Conservation (phyloP, 2,888 invertebrate genomes). For the Cryptus viduatorius region DNA sequence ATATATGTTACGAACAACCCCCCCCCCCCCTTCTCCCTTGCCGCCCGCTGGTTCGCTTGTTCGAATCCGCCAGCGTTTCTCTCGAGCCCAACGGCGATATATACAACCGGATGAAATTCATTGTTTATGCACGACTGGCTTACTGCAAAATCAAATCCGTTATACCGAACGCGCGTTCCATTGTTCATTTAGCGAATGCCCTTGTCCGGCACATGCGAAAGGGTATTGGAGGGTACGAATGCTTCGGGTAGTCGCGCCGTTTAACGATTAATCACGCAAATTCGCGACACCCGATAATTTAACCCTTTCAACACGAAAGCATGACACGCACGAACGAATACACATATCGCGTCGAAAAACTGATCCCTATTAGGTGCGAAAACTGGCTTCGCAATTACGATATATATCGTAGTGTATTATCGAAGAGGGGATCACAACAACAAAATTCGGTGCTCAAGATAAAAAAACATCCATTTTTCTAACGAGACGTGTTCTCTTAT, state of each 20-base stretch:
- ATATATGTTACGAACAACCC: too few species aligned
- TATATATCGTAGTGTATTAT: too few species aligned
- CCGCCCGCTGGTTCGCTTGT: not conserved
- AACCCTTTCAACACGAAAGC: conserved; percentile 15
- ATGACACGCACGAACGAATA: conserved; percentile 2
- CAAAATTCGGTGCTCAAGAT: too few species aligned
- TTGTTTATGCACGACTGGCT: conserved; percentile 48
- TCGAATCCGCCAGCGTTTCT: conserved; percentile 7
- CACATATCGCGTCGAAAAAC: conserved; percentile 22
- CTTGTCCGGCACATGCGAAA: conserved; percentile 47
- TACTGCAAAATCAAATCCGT: conserved; percentile 47
- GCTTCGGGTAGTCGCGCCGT: not conserved
- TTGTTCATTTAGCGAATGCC: conserved; percentile 65
- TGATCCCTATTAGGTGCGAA: not conserved
- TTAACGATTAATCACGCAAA: conserved; percentile 63
- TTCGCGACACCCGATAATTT: conserved; percentile 44
- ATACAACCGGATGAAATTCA: conserved; percentile 40
- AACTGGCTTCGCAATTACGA: not conserved
- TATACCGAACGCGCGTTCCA: conserved; percentile 42
- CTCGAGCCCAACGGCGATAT: not conserved
- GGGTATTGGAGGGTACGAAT: conserved; percentile 20
- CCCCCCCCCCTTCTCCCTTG: too few species aligned
- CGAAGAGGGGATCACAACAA: too few species aligned
- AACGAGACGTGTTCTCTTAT: too few species aligned
- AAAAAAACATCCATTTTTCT: too few species aligned